phyloP scores from a whole-genome alignment of 2,797 vertebrate species.

The Basileuterus tristriatus region DNA sequence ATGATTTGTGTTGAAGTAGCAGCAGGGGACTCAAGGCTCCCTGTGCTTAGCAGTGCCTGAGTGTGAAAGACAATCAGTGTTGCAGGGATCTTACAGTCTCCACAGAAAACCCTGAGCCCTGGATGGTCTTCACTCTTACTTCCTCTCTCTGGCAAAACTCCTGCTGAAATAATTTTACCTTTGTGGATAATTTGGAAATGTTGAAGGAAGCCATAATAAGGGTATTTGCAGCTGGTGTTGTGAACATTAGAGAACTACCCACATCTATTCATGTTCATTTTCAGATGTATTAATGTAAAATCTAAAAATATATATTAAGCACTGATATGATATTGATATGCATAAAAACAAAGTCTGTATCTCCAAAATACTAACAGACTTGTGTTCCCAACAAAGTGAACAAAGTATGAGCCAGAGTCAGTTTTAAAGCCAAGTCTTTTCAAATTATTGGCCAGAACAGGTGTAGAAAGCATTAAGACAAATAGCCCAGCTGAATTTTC shows the following conservation, averaged over 20 bases:
- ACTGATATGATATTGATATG: neutral
- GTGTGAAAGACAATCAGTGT: neutral
- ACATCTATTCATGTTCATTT: neutral
- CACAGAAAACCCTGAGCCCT: neutral
- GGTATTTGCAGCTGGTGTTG: neutral
- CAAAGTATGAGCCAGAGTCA: neutral
- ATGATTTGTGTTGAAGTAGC: neutral
- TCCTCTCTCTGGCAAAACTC: neutral
- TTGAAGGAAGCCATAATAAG: neutral
- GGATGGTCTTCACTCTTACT: neutral
- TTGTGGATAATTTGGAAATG: neutral
- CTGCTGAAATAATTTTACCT: neutral
- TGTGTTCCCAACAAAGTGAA: neutral
- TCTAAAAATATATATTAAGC: neutral
- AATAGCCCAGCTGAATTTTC: slow-evolving; percentile 35
- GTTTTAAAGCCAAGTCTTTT: slow-evolving; percentile 13
- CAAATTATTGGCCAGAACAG: neutral
- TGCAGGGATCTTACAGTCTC: neutral
- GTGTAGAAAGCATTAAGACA: slow-evolving; percentile 16
- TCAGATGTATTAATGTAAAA: neutral
- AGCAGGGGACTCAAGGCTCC: neutral
- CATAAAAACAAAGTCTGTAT: neutral
- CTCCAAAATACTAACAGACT: neutral
- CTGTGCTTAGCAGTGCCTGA: neutral
- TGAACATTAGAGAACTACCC: neutral